These are phyloP conservation scores for Salpingus planirostris DNA, from an alignment of 2,888 invertebrate genomes.

Conservation along the genomic window DNA sequence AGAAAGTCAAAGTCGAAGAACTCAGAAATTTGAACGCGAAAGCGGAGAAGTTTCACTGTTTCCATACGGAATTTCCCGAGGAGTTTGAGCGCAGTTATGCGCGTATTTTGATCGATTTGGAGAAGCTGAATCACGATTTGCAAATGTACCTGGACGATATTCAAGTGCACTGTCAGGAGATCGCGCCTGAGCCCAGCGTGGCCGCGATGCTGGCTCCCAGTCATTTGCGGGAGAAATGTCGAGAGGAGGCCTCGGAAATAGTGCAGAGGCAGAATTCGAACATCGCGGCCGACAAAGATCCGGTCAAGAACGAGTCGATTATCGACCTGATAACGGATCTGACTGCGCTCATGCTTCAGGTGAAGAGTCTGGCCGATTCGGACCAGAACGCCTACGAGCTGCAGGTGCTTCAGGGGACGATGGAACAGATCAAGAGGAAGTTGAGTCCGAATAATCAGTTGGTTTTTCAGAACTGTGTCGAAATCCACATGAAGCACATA, in stretches of 20 bases:
- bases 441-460: conserved; percentile 66
- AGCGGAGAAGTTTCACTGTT: conserved; percentile 78
- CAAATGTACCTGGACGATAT: conserved; percentile 79
- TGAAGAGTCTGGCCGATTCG: conserved; percentile 68
- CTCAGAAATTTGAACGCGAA: conserved; percentile 82
- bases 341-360: conserved; percentile 82
- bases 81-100: conserved; percentile 92
- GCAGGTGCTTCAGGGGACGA: conserved; percentile 81
- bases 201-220: conserved; percentile 85
- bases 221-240: conserved; percentile 77
- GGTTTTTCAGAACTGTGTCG: conserved; percentile 79
- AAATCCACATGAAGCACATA: conserved; percentile 85
- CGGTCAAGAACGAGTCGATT: conserved; percentile 49
- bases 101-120: conserved; percentile 76
- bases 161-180: conserved; percentile 73
- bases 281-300: conserved; percentile 49
- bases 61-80: conserved; percentile 66
- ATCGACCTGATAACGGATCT: conserved; percentile 77
- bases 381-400: conserved; percentile 86
- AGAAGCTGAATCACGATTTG: conserved; percentile 82
- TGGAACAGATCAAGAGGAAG: conserved; percentile 79
- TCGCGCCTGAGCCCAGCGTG: conserved; percentile 78
- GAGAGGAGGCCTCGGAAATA: conserved; percentile 73
- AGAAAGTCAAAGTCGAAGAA: conserved; percentile 69
- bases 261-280: conserved; percentile 62